Conservation (phyloP, 2,797 vertebrate genomes). For the Caiman crocodilus region DNA sequence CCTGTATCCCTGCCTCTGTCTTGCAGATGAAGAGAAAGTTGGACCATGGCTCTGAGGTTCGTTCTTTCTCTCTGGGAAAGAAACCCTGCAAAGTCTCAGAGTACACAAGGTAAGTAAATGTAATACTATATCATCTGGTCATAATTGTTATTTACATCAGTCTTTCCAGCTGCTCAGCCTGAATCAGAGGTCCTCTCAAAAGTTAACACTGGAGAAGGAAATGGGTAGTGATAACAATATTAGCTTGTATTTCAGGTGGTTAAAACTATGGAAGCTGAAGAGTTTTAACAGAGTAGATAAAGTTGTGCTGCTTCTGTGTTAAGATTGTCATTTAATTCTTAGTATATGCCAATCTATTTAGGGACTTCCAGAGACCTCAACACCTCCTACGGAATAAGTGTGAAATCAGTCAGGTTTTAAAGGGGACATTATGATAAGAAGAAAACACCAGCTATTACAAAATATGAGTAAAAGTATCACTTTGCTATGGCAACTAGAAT, state of each 20-base stretch:
- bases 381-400: conserved; percentile 25
- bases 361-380: conserved; percentile 41
- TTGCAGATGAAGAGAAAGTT: conserved; percentile 99
- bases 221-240: conserved; percentile 33
- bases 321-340: conserved; percentile 50
- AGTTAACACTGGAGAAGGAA: not conserved
- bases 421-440: conserved; percentile 55
- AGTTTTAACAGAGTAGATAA: conserved; percentile 63
- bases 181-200: conserved; percentile 44
- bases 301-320: conserved; percentile 23
- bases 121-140: conserved; percentile 52
- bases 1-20: conserved; percentile 28
- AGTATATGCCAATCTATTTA: conserved; percentile 42
- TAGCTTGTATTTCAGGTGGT: conserved; percentile 24
- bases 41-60: conserved; percentile 99
- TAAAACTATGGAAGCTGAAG: conserved; percentile 43
- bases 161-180: conserved; percentile 42
- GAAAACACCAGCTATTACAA: conserved; percentile 60
- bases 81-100: conserved; percentile 99
- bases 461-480: conserved; percentile 72
- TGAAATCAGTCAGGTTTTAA: conserved; percentile 59
- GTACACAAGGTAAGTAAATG: conserved; percentile 92
- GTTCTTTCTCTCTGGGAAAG: conserved; percentile 99
- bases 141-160: conserved; percentile 4
- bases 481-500: conserved; percentile 80